Base-by-base conservation (phyloP, 1,140 invertebrate genomes). In the Eciton burchellii region DNA sequence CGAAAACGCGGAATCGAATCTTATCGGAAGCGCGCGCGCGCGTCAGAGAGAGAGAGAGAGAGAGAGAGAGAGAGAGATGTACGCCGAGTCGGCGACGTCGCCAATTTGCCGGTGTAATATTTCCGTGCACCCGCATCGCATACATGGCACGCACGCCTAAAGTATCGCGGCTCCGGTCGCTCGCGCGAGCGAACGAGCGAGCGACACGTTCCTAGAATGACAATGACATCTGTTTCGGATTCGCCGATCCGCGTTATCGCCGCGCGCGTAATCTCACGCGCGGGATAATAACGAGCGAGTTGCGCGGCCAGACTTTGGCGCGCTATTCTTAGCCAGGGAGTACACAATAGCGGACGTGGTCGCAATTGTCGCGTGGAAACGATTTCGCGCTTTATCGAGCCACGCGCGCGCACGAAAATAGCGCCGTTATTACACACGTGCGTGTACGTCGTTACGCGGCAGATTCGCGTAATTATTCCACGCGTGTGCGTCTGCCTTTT, bases 211-310 rank as follows among this genome's bases (percentile, higher is more conserved):
- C 21, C 16, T 16, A 26, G 68, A 81, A 81, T 62, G 68, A 72
- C 68, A 65, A 73, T 82, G 83, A 59, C 79, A 84, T 84, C 79
- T 82, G 83, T 41, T 84, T 74, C 47, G 70, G 49, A 84, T 84
- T 59, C 70, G 65, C 71, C 16, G 21, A 1, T 43, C 21, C 19
- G 0, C 52, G n/a, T 29, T 71, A 65, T 71, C 70, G 57, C 71
- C 59, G 47, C 26, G 35, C 21, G 11, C 29, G 73, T 43, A 43
- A 57, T 41, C n/a, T n/a, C n/a, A 68, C 73, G 24, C 14, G 14
- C 49, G 5, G n/a, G 41, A 26, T 26, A 26, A 41, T 54, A 54
- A 81, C 14, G 26, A 52, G 43, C 45, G 21, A 4, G 24, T 35
- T 21, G 26, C 16, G n/a, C 29, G 66, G 35, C 74, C 66, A 65